phyloP scores from a whole-genome alignment of 2,888 invertebrate genomes.

The Phasia obesa region DNA sequence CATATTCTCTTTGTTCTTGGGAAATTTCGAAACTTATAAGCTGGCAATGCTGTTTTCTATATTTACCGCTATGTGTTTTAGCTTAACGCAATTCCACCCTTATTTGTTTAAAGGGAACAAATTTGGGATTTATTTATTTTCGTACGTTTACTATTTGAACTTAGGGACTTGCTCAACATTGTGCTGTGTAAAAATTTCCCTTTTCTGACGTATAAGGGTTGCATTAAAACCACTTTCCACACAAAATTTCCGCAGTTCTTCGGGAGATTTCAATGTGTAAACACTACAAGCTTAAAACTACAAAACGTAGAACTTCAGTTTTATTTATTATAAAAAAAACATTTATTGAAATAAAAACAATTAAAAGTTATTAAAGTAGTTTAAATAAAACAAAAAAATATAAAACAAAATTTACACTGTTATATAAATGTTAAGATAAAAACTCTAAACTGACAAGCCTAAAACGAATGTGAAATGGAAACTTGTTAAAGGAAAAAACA shows the following conservation, averaged over 20 bases:
- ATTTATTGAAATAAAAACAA: not conserved
- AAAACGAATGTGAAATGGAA: conserved; percentile 34
- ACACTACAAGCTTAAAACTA: conserved; percentile 53
- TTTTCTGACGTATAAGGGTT: conserved; percentile 68
- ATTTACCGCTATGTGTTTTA: conserved; percentile 30
- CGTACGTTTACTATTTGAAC: not conserved
- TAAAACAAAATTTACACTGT: not conserved
- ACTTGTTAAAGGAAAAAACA: conserved; percentile 10
- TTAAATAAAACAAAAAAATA: conserved; percentile 15
- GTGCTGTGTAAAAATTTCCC: conserved; percentile 46
- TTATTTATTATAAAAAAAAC: not conserved
- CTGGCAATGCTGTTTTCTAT: conserved; percentile 60
- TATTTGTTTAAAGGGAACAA: conserved; percentile 44
- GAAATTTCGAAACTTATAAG: conserved; percentile 13
- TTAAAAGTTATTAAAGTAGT: not conserved
- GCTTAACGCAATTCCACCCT: conserved; percentile 51
- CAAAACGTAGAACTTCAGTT: conserved; percentile 19
- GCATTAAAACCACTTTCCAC: conserved; percentile 72
- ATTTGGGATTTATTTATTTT: conserved; percentile 40
- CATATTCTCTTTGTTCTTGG: not conserved
- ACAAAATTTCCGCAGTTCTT: conserved; percentile 76
- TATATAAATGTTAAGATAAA: not conserved
- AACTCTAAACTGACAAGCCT: not conserved
- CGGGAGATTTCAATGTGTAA: conserved; percentile 77
- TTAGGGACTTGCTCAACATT: conserved; percentile 69